These are phyloP conservation scores for Tanypteryx hageni DNA, from an alignment of 2,888 invertebrate genomes.

Conservation along the genomic window DNA sequence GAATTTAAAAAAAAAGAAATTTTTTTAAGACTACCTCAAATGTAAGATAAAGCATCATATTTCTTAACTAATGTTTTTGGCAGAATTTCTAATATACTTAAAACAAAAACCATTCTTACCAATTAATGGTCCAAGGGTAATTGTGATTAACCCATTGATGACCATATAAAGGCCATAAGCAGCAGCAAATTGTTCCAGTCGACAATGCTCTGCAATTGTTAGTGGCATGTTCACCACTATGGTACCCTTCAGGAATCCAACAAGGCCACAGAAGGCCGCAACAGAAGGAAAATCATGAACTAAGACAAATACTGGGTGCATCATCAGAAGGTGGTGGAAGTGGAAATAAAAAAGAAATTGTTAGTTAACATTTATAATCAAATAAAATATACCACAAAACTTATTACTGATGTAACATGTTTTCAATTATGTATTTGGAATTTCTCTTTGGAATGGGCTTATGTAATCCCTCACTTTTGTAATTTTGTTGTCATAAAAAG, in stretches of 20 bases:
- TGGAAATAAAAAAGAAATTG: not conserved
- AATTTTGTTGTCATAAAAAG: not conserved
- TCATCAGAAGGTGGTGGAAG: not conserved
- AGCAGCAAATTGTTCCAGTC: constrained; percentile 83
- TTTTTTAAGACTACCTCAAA: too few species aligned
- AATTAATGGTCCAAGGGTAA: constrained; percentile 83
- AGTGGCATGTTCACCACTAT: constrained; percentile 84
- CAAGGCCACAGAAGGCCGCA: constrained; percentile 75
- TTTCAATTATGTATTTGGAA: not conserved
- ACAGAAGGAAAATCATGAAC: constrained; percentile 76
- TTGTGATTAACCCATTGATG: constrained; percentile 82
- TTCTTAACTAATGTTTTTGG: too few species aligned
- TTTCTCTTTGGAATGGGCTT: not conserved
- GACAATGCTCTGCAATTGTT: constrained; percentile 82
- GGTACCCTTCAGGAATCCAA: constrained; percentile 84
- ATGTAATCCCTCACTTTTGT: too few species aligned
- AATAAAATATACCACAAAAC: not conserved
- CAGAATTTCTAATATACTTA: too few species aligned
- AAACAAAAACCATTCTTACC: constrained; percentile 77
- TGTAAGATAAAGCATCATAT: too few species aligned
- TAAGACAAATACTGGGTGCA: constrained; percentile 78
- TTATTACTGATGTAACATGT: not conserved
- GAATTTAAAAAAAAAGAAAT: too few species aligned
- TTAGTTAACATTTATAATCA: not conserved
- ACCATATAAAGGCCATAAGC: constrained; percentile 86